Evolutionary conservation across 2,797 vertebrate species (phyloP), one percentile per base, ranked within the genome.

Genomic region (Hippopotamyrus pictus): DNA sequence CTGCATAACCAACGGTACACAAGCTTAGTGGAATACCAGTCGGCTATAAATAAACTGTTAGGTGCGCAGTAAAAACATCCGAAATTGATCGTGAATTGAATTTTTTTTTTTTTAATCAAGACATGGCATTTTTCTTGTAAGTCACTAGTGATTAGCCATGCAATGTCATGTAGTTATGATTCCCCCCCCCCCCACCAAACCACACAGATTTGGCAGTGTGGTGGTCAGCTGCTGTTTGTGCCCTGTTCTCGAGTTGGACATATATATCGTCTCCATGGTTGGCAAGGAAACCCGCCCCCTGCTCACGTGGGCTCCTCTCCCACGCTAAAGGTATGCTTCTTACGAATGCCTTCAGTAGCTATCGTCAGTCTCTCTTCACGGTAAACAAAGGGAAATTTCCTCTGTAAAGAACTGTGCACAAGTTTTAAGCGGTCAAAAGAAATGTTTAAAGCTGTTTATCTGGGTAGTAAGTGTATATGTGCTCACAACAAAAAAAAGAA

Each of bases 251-350:
- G 98, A 50, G 95, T 99, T 0, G 99, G 99, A 37, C 99, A 99
- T 91, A 99, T 99, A 92, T 99, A 99, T 94, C 97, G 99, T 89
- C 96, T 99, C 25, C 96, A 97, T 14, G 98, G 98, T 14, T 99
- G 99, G 99, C 97, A 98, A 90, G 99, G 99, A 90, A 99, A 99
- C 91, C 99, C 99, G 14, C 98, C 98, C 0, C 99, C 98, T 9
- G 96, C 98, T 69, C 98, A 98, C 0, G 97, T 99, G 17, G 99
- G 99, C 44, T 99, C 99, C 22, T 99, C 99, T 54, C 99, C 98
- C n/a, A 99, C 99, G 0, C 93, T 99, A 14, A 99, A 99, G 98
- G 98, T 98, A 92, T 57, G 73, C 22, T 22, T 84, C 4, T 17
- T 44, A 44, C 0, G 14, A 44, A 3, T 2, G 73, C 73, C 73